Evolutionary conservation across 2,113 vertebrate species (phyloP), one percentile per base, ranked within the genome.

Genomic region (Megaceryle maxima): DNA sequence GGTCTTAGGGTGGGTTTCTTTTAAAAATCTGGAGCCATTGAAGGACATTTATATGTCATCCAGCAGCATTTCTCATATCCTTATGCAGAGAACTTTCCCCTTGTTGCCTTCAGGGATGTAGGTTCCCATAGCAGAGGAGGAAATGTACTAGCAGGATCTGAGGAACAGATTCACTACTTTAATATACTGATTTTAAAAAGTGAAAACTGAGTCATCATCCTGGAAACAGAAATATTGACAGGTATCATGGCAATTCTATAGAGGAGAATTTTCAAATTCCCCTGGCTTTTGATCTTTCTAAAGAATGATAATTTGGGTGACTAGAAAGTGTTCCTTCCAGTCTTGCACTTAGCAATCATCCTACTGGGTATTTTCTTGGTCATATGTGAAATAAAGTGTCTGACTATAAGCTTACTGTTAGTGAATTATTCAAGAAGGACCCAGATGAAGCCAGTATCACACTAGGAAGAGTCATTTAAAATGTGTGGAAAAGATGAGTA

Each of bases 11-110:
- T 81, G 56, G 33, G 28, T 64, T 60, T 17, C 50, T 81, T 87
- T 91, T 67, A 72, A 84, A 92, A 87, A 80, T 51, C 13, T 0
- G 0, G 48, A 78, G 33, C 1, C 3, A 5, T 3, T 53, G n/a
- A 82, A 88, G 39, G 39, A 56, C 76, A 24, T 46, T 64, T 81
- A 11, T 25, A 41, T 53, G 22, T 81, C 43, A 82, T 51, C 21
- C 67, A 55, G 48, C 22, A 82, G 73, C 25, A 75, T 35, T 64
- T 63, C 29, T 72, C 16, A 21, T 15, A 80, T 20, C 16, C 29
- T 77, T 57, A 50, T 20, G n/a, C 12, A 39, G 56, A 75, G 14
- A 79, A 72, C 17, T 88, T 92, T 79, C 57, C 18, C 63, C 18
- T 63, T 2, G 1, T 51, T 84, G 26, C 16, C 24, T 82, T 79